Evolutionary conservation across 2,113 vertebrate genomes (phyloP).

Genomic region (Empidonax alnorum): DNA sequence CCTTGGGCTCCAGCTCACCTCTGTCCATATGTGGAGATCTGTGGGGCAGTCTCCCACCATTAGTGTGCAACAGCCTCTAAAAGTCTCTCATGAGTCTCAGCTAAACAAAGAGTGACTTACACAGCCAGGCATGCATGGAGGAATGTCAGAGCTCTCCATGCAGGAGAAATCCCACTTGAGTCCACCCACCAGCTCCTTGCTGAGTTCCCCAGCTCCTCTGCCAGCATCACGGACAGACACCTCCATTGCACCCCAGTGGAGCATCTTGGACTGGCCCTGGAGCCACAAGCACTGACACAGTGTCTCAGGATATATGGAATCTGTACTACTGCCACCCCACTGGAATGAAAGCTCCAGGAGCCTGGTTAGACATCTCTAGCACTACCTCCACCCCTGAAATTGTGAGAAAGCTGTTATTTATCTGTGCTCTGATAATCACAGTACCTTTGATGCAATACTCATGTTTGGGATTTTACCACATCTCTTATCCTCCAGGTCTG

Average conservation of each 20-base stretch:
- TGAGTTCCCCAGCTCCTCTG: background rate
- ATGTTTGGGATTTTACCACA: conserved; percentile 39
- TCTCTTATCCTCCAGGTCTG: conserved; percentile 42
- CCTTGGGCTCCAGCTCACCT: background rate
- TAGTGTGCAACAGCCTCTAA: background rate
- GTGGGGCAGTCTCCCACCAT: background rate
- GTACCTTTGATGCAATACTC: conserved; percentile 19
- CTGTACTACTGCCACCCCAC: background rate
- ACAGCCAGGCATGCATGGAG: background rate
- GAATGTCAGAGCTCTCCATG: background rate
- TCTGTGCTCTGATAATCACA: background rate
- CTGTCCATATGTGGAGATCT: background rate
- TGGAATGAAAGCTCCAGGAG: background rate
- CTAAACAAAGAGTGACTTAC: background rate
- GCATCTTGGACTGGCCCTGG: background rate
- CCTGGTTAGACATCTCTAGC: background rate
- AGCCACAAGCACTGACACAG: accelerated
- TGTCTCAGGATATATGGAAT: background rate
- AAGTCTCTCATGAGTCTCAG: background rate
- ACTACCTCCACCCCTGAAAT: accelerated
- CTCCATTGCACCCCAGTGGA: accelerated
- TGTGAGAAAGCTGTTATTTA: background rate
- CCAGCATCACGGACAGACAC: background rate
- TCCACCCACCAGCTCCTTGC: background rate
- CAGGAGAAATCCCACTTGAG: conserved; percentile 36